Evolutionary conservation across 2,888 invertebrate species (phyloP), one percentile per base, ranked within the genome.

Genomic region (Mythimna pallens): DNA sequence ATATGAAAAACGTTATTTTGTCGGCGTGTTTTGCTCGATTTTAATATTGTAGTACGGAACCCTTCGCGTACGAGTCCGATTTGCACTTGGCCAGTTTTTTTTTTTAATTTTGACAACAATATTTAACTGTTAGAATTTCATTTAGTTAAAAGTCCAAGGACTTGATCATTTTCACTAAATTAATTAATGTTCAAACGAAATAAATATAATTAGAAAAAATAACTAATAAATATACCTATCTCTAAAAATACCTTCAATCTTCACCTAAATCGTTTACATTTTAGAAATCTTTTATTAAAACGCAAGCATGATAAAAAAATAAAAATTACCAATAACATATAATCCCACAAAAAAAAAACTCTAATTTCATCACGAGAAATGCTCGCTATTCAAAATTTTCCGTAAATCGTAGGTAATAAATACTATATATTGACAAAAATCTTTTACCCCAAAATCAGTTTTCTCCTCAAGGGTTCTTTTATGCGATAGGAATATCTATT

Each of bases 401-500:
- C 9, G 0, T 62, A 82, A 77, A 62, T 64, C 25, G 17, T 66
- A 36, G 10, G 43, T 40, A 71, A 68, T 73, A 73, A 64, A 82
- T 3, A 12, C 43, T 47, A 40, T 63, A 69, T 69, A 73, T 82
- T 64, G 73, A 50, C 34, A 65, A 78, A 80, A 78, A 62, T 55
- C n/a, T 36, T 78, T 58, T 8, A 68, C 34, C 55, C 59, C 43
- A 22, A n/a, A 54, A 55, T 70, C n/a, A 61, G 67, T 52, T 75
- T 80, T 82, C 59, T 25, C 36, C 63, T 72, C 34, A 30, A 70
- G 22, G 61, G 62, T 80, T 22, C 63, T 47, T 25, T 25, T 57
- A 47, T 50, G 65, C 36, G 63, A 71, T 73, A 34, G 64, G 47
- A 66, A 84, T 82, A 73, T 61, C 73, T 62, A 67, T 67, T 70